Base-by-base conservation (phyloP, 2,113 vertebrate genomes). In the Rhinopomastus cyanomelas region DNA sequence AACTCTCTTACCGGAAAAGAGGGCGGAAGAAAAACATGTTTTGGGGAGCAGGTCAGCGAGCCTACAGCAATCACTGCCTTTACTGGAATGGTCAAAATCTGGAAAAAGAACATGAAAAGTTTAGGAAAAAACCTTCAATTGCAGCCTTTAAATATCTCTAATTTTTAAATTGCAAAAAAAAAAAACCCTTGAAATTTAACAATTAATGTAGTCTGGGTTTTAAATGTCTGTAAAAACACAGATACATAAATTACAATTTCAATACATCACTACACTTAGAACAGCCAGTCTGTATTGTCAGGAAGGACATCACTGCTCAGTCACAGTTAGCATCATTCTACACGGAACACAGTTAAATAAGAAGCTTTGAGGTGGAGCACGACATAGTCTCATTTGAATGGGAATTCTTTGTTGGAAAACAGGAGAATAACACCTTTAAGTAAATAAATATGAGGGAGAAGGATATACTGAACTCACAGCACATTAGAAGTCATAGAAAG, bases 51-150 rank as follows among this genome's bases (percentile, higher is more conserved):
- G 86, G 94, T 98, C 92, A 99, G 90, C 0, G 98, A 98, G 8
- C 99, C 99, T 78, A 99, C 99, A 56, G 98, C 99, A 15, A 99
- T 98, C 73, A 99, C 97, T 26, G 98, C 98, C 94, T 98, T 99
- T 88, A 99, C 98, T 34, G 98, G 98, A 88, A 99, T 98, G 52
- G 98, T 99, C 89, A 99, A 97, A 94, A 99, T 99, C 99, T 99
- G 95, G 37, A 53, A n/a, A 4, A 11, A 55, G 4, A 60, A 23
- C 3, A 75, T 59, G n/a, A 46, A 60, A 61, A 85, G 6, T 22
- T 87, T 14, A 67, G 14, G 1, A 34, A 85, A 62, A 26, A 16
- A 1, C 0, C 13, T 3, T 52, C 21, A 2, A 69, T 64, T 76
- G 32, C 30, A 84, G 19, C 11, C 49, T 76, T 92, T 30, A 74